Evolutionary conservation across 2,888 invertebrate genomes (phyloP).

Genomic region (Spicauda simplicius): DNA sequence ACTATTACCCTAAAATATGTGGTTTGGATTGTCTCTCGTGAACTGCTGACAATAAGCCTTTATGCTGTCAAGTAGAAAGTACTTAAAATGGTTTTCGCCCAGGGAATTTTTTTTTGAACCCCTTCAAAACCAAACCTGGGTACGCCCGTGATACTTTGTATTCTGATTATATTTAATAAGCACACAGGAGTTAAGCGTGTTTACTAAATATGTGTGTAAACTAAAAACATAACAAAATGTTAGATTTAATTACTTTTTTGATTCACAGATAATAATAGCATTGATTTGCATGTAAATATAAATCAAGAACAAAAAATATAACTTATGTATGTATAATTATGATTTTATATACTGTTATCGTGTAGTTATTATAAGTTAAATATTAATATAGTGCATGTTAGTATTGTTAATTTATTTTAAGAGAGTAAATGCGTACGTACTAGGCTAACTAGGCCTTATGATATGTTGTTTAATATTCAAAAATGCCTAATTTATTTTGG

Average conservation of each 20-base stretch:
- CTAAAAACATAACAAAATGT: background rate
- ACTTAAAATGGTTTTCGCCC: no score
- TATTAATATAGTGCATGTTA: background rate
- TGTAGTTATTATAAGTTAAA: background rate
- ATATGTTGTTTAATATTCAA: conserved; percentile 16
- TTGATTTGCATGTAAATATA: background rate
- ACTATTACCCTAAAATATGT: no score
- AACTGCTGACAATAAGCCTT: no score
- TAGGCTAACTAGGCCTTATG: conserved; percentile 5
- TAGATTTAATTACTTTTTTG: background rate
- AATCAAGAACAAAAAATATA: background rate
- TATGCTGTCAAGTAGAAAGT: no score
- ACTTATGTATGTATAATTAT: background rate
- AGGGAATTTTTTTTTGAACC: no score
- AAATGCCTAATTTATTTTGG: background rate
- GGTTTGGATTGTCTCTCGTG: no score
- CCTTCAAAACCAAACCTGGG: no score
- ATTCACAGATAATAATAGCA: background rate
- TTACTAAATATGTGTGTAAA: background rate
- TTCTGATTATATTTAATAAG: no score
- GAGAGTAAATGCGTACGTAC: conserved; percentile 1
- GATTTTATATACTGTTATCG: background rate
- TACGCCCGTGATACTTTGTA: no score
- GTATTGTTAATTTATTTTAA: conserved; percentile 6
- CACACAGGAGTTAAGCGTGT: no score